Evolutionary conservation across 1,140 invertebrate species (phyloP).

Genomic region (Goniozus legneri): DNA sequence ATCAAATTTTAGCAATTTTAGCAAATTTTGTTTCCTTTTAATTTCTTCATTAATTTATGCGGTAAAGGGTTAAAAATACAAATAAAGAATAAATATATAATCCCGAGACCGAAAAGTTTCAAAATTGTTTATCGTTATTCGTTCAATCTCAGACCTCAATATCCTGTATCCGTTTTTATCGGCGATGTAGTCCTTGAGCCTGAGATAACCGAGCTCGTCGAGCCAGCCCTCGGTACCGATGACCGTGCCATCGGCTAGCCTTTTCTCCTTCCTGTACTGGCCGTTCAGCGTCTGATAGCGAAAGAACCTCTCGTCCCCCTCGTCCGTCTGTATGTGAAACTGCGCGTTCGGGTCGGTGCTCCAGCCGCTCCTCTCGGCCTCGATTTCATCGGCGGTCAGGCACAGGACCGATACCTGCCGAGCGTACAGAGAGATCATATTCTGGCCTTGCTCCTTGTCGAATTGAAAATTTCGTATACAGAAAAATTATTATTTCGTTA

Average conservation of each 20-base stretch:
- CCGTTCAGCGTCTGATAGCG: conserved; percentile 83
- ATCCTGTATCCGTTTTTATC: conserved; percentile 77
- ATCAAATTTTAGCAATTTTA: too few relatives aligned
- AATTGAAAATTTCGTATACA: too few relatives aligned
- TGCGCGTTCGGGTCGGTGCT: conserved; percentile 62
- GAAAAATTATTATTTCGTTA: too few relatives aligned
- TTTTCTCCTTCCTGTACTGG: conserved; percentile 83
- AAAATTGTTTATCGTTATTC: background rate
- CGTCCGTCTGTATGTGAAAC: conserved; percentile 90
- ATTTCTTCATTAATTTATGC: too few relatives aligned
- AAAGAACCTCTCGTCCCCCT: conserved; percentile 81
- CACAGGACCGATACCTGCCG: conserved; percentile 41
- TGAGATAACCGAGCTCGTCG: conserved; percentile 74
- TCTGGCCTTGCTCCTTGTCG: too few relatives aligned
- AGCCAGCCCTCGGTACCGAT: conserved; percentile 69
- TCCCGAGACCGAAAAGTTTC: background rate
- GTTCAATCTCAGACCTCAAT: conserved; percentile 55
- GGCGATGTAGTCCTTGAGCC: conserved; percentile 83
- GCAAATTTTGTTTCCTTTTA: too few relatives aligned
- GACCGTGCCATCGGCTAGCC: conserved; percentile 77
- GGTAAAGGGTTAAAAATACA: too few relatives aligned
- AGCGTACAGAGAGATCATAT: too few relatives aligned
- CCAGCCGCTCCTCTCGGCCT: conserved; percentile 56
- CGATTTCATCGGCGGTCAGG: conserved; percentile 40
- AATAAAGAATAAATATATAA: background rate